Base-by-base conservation (phyloP, 2,113 vertebrate genomes). In the Myiopsitta monachus region DNA sequence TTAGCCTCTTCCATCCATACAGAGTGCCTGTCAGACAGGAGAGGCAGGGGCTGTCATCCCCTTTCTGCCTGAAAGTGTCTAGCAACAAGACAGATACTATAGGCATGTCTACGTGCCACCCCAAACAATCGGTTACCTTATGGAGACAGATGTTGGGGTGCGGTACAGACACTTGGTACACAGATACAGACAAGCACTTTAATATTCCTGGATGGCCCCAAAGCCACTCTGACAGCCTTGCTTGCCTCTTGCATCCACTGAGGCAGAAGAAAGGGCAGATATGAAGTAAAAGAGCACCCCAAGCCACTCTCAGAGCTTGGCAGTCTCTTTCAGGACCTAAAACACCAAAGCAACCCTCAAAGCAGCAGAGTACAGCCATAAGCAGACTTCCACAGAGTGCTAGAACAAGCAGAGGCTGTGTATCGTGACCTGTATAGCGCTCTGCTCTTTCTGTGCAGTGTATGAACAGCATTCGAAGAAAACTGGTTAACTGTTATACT, bases 1-100 rank as follows among this genome's bases (percentile, higher is more conserved):
- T 91, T 89, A 95, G 78, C 52, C 83, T 95, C 91, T 89, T 95
- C 84, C 75, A 91, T 85, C 75, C 72, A 76, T 44, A 41, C 41
- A 41, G 38, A 72, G 22, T 41, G 68, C 84, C 82, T 92, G 91
- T 75, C 94, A 96, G 88, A 91, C 81, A 83, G 64, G 77, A 81
- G 80, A 92, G 70, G 87, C 81, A 87, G 94, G 74, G 91, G 90
- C 67, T 57, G 59, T 74, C 77, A 51, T 66, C 70, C 54, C 47
- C 59, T 86, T 94, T 75, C 92, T 87, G 41, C 66, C 76, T 86
- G 41, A 72, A 95, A 94, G 79, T 11, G 31, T 44, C 75, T 46
- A 79, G 63, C 67, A 75, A 73, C n/a, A 44, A 90, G 57, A 64
- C 17, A 82, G 70, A 87, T 83, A 63, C 43, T 23, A 30, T 24